Percentiles rank a stretch among this genome's conserved stretches.
phyloP scores from a whole-genome alignment of 2,113 vertebrate species.

The Pygoscelis antarcticus region DNA sequence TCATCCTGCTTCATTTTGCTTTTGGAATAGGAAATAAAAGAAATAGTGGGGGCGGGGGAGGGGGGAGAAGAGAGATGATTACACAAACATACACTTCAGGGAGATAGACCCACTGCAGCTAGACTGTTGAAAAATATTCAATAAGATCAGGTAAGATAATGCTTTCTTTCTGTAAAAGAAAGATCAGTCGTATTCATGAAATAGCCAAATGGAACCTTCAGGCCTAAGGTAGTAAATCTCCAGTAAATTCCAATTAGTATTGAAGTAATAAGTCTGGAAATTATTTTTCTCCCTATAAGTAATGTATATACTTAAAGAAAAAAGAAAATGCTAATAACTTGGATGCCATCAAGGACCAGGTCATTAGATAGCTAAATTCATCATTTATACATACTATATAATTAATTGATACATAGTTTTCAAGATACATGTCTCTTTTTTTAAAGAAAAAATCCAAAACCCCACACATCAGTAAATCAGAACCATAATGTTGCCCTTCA shows the following conservation, averaged over 20 bases:
- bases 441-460: not conserved
- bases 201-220: constrained; percentile 49
- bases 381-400: not conserved
- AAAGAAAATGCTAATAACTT: not conserved
- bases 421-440: not conserved
- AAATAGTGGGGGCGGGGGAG: not conserved
- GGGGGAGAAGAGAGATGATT: not conserved
- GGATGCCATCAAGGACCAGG: not conserved
- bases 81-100: constrained; percentile 37
- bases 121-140: not conserved
- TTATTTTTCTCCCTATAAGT: not conserved
- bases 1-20: constrained; percentile 7
- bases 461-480: not conserved
- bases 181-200: constrained; percentile 21
- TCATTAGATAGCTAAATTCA: not conserved
- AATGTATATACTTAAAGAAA: not conserved
- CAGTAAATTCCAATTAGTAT: constrained; percentile 37
- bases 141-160: constrained; percentile 15
- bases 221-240: constrained; percentile 23
- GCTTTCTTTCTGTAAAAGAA: constrained; percentile 29
- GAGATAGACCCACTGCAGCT: not conserved
- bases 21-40: constrained; percentile 31
- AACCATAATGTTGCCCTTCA: not conserved
- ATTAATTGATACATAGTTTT: not conserved
- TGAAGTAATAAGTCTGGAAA: constrained; percentile 15